Conservation (phyloP, 2,113 vertebrate species). For the Cyprinodon variegatus region DNA sequence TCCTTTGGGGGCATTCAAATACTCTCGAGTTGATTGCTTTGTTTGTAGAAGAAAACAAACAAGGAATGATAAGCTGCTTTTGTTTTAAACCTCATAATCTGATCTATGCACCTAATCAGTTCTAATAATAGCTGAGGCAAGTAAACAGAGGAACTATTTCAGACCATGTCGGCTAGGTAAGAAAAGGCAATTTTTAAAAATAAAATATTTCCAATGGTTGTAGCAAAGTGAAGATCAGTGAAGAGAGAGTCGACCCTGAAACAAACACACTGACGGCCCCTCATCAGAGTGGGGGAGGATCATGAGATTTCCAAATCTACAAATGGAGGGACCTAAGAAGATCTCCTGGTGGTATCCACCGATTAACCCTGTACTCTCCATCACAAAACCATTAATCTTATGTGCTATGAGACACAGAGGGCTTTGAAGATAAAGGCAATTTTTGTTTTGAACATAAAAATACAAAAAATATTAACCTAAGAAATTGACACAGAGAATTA, state of each 20-base stretch:
- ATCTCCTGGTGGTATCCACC: constrained; percentile 4
- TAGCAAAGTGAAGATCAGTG: not conserved
- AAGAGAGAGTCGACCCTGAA: not conserved
- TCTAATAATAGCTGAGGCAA: constrained; percentile 67
- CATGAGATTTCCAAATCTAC: constrained; percentile 4
- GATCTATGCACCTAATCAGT: constrained; percentile 67
- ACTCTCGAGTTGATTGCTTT: not conserved
- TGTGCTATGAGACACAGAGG: not conserved
- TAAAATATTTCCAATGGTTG: not conserved
- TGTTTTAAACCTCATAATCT: constrained; percentile 71
- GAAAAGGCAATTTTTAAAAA: not conserved
- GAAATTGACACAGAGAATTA: not conserved
- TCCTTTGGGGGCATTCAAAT: not conserved
- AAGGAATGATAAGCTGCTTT: constrained; percentile 72
- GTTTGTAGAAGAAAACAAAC: not conserved
- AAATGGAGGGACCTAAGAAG: not conserved
- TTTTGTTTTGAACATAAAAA: not conserved
- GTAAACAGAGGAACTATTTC: constrained; percentile 37
- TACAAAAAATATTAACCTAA: not conserved
- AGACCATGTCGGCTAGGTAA: not conserved
- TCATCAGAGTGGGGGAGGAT: not conserved
- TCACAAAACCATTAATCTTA: constrained; percentile 4
- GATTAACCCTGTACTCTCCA: not conserved
- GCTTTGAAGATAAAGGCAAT: not conserved
- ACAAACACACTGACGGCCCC: constrained; percentile 1